phyloP scores from a whole-genome alignment of 2,888 invertebrate genomes.

The Drosophila gaucha region DNA sequence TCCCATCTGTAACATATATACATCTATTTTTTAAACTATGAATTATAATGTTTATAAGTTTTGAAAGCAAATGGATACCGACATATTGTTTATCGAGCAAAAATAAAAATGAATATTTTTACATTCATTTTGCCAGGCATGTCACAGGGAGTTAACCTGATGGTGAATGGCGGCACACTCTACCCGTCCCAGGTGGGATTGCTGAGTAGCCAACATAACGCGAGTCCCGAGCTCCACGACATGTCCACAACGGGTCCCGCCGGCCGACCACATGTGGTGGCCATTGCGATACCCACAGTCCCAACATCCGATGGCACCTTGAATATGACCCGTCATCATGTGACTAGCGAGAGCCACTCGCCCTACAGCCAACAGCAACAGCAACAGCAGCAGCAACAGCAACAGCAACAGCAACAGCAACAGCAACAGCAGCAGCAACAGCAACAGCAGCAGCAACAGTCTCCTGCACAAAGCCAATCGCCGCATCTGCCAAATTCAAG shows the following conservation, averaged over 20 bases:
- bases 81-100: too few species aligned
- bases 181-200: conserved; percentile 83
- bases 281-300: conserved; percentile 53
- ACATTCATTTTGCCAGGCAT: conserved; percentile 63
- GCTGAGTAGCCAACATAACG: conserved; percentile 57
- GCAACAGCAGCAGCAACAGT: conserved; percentile 52
- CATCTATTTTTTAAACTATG: too few species aligned
- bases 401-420: conserved; percentile 38
- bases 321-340: conserved; percentile 80
- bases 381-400: conserved; percentile 45
- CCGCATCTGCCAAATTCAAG: conserved; percentile 86
- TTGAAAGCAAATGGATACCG: too few species aligned
- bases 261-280: conserved; percentile 54
- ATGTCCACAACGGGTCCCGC: conserved; percentile 74
- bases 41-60: too few species aligned
- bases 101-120: too few species aligned
- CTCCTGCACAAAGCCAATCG: conserved; percentile 84
- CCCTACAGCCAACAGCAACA: conserved; percentile 73
- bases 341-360: conserved; percentile 81
- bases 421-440: conserved; percentile 52
- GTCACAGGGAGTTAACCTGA: conserved; percentile 70
- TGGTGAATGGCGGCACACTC: conserved; percentile 68
- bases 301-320: conserved; percentile 66
- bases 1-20: too few species aligned
- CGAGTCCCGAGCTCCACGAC: conserved; percentile 80